Conservation (phyloP, 2,888 invertebrate genomes). For the Artemia sinica region DNA sequence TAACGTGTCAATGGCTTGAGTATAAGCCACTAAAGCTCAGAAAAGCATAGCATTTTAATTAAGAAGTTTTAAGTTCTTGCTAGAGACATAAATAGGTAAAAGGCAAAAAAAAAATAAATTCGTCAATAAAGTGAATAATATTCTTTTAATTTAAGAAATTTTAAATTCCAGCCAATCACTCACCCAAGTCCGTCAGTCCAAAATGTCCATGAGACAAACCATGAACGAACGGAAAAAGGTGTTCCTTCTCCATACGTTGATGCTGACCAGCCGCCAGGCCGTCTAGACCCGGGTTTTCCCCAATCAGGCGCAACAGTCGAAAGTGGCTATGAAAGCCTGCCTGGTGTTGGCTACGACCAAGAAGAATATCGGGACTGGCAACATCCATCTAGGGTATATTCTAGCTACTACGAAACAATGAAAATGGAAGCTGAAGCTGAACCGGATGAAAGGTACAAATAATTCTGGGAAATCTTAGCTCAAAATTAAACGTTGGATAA, state of each 20-base stretch:
- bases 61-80: too few relatives aligned
- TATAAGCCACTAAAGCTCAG: too few relatives aligned
- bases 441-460: background rate
- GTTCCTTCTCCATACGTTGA: conserved; percentile 1
- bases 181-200: conserved; percentile 6
- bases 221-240: conserved; percentile 6
- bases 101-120: too few relatives aligned
- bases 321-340: conserved; percentile 11
- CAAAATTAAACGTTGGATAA: too few relatives aligned
- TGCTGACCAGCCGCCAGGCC: background rate
- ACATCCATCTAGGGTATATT: background rate
- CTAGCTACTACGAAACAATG: conserved; percentile 7
- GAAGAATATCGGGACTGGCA: conserved; percentile 9
- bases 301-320: conserved; percentile 10
- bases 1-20: too few relatives aligned
- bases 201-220: background rate
- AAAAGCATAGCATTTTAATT: too few relatives aligned
- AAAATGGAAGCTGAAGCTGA: conserved; percentile 1
- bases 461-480: too few relatives aligned
- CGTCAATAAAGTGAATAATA: too few relatives aligned
- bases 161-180: background rate
- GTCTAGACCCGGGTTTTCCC: conserved; percentile 7
- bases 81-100: too few relatives aligned
- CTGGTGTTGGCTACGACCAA: conserved; percentile 1
- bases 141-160: background rate